Base-by-base conservation (phyloP, 2,113 vertebrate genomes). In the Clarias gariepinus region DNA sequence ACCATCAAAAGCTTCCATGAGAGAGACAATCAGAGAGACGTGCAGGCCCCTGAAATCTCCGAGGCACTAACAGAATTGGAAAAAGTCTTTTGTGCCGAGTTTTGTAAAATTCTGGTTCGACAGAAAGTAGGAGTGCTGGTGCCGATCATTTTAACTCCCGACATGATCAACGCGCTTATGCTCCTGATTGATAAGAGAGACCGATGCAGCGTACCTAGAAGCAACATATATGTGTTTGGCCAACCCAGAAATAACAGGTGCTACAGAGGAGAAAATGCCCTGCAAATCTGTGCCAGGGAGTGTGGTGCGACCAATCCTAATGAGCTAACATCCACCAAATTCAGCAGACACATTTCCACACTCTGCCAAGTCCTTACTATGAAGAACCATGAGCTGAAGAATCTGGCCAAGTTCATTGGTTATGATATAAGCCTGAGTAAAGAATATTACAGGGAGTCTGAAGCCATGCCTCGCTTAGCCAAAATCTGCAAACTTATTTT, bases 351-450 rank as follows among this genome's bases (percentile, higher is more conserved):
- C 33, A 57, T 84, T 18, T 73, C 81, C 47, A 87, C 81, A 28
- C 81, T 87, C 53, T 57, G 69, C 69, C 73, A 87, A 41, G 16
- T 83, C 15, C 86, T 79, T 47, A 87, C 23, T 33, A 9, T 87
- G 30, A 83, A 87, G 33, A 77, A 83, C 53, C 52, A 76, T 6
- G 30, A 84, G 64, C 47, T 87, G 28, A 30, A 36, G 10, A 68
- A 79, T 25, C 73, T 79, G n/a, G 81, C 86, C 25, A 78, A 84
- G 53, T 87, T 84, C 30, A 58, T 87, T 25, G 52, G 73, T 52
- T 63, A 87, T 60, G 81, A 87, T 82, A 69, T 87, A 87, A 79
- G 81, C 10, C 81, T 69, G 25, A 33, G 64, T 36, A 87, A 68
- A 41, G 81, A 84, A 69, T 87, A 83, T 53, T 78, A 87, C 61